Conservation (phyloP, 1,140 invertebrate species). For the Belonocnema kinseyi region DNA sequence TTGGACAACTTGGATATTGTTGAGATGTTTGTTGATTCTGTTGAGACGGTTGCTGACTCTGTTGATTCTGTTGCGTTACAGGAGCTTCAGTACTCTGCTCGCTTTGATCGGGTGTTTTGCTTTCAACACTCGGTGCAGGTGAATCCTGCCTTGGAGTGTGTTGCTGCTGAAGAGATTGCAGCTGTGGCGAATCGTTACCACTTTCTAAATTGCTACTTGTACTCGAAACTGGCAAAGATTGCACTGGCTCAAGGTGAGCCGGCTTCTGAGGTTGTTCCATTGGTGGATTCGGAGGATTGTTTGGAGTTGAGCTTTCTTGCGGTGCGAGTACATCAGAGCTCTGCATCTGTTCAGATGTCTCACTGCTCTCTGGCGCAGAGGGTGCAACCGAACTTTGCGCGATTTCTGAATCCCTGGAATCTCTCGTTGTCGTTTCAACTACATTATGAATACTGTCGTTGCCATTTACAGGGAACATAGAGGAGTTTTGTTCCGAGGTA, state of each 20-base stretch:
- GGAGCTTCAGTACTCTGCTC: slow-evolving; percentile 63
- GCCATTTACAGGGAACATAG: slow-evolving; percentile 66
- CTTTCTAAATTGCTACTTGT: slow-evolving; percentile 69
- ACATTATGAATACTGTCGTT: slow-evolving; percentile 66
- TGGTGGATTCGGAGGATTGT: slow-evolving; percentile 57
- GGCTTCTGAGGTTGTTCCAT: slow-evolving; percentile 56
- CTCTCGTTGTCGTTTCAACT: slow-evolving; percentile 66
- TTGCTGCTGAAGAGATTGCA: slow-evolving; percentile 53
- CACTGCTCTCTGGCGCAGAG: slow-evolving; percentile 51
- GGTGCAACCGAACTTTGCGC: slow-evolving; percentile 57
- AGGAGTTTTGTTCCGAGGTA: slow-evolving; percentile 57
- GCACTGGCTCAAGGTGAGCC: slow-evolving; percentile 66
- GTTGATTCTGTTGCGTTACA: slow-evolving; percentile 44
- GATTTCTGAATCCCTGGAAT: slow-evolving; percentile 57
- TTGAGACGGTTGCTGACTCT: slow-evolving; percentile 17
- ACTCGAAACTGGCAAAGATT: slow-evolving; percentile 69
- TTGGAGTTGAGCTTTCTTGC: slow-evolving; percentile 61
- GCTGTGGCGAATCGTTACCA: slow-evolving; percentile 55
- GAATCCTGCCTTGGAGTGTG: slow-evolving; percentile 47
- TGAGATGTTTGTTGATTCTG: slow-evolving; percentile 18
- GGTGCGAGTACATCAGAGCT: slow-evolving; percentile 49
- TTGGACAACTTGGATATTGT: slow-evolving; percentile 40
- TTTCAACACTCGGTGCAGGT: slow-evolving; percentile 61
- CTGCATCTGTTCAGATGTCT: slow-evolving; percentile 54
- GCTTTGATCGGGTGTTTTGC: slow-evolving; percentile 58